Percentiles rank a stretch among this genome's conserved stretches.
Conservation (phyloP, 2,113 vertebrate species). For the Thinocorus orbignyianus region DNA sequence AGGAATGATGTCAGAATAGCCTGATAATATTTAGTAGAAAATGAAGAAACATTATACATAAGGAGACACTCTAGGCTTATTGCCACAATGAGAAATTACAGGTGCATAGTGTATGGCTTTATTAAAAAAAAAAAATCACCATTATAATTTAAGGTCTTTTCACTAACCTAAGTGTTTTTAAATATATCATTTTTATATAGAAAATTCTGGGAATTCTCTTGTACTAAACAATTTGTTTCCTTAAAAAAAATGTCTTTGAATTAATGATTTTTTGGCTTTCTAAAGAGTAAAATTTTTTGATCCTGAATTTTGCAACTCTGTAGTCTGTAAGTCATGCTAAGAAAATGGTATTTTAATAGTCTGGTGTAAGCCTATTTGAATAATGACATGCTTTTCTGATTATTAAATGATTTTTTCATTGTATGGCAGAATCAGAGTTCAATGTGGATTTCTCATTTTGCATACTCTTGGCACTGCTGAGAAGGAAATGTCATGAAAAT, state of each 20-base stretch:
- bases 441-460: not conserved
- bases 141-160: not conserved
- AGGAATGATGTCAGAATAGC: not conserved
- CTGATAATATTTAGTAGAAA: not conserved
- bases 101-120: not conserved
- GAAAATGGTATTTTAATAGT: not conserved
- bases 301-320: not conserved
- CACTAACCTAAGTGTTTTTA: not conserved
- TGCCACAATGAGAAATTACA: not conserved
- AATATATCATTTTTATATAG: not conserved
- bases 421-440: not conserved
- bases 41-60: not conserved
- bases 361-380: not conserved
- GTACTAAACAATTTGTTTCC: not conserved
- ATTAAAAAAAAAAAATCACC: not conserved
- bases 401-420: constrained; percentile 33
- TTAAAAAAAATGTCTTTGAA: not conserved
- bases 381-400: not conserved
- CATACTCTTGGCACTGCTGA: not conserved
- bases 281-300: not conserved
- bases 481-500: not conserved
- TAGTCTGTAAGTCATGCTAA: not conserved
- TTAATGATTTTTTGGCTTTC: not conserved
- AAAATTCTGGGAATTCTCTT: not conserved
- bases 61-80: not conserved